These are phyloP conservation scores for Haliaeetus leucogaster DNA, from an alignment of 2,113 vertebrate species.

Conservation along the genomic window DNA sequence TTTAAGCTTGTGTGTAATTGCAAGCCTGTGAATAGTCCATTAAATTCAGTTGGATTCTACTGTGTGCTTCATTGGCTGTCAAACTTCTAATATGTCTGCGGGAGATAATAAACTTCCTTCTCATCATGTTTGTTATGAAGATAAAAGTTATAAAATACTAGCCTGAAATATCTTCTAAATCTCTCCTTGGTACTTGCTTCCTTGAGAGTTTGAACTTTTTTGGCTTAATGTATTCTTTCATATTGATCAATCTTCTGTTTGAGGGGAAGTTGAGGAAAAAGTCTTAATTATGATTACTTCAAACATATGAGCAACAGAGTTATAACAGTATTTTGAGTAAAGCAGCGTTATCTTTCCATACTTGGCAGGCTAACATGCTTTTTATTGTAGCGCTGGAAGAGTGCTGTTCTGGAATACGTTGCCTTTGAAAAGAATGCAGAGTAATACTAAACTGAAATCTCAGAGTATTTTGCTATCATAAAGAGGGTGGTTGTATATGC, in stretches of 20 bases:
- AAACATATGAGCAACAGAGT: neutral
- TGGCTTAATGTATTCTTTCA: neutral
- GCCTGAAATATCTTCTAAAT: neutral
- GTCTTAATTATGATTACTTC: neutral
- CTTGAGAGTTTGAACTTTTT: neutral
- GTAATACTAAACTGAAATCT: neutral
- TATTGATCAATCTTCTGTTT: neutral
- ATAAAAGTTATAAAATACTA: neutral
- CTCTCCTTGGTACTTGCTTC: neutral
- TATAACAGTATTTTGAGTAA: neutral
- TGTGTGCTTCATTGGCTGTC: neutral
- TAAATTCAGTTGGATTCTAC: neutral
- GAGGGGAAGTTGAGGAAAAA: neutral
- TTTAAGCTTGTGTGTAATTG: neutral
- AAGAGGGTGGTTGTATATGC: neutral
- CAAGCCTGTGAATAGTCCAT: neutral
- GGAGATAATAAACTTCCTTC: neutral
- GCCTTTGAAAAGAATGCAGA: neutral
- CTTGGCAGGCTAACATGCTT: neutral
- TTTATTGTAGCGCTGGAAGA: neutral
- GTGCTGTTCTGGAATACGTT: neutral
- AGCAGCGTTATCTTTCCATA: neutral
- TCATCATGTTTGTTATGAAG: neutral
- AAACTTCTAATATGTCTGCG: neutral
- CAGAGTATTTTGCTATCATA: neutral